Evolutionary conservation across 2,797 vertebrate genomes (phyloP).

Genomic region (Gymnothorax javanicus): DNA sequence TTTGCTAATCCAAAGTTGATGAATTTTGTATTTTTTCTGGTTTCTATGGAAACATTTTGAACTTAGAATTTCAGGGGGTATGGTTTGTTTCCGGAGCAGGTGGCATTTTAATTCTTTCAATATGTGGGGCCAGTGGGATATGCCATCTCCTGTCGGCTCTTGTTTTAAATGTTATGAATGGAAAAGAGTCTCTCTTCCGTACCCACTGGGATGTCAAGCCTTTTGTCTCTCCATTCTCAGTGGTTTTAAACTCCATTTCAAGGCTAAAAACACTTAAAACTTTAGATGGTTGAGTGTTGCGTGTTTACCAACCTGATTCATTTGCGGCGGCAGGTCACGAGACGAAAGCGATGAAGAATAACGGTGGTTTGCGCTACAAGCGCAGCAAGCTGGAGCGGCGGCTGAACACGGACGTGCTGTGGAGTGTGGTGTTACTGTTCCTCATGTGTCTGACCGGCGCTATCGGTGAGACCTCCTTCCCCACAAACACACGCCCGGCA

Average conservation of each 20-base stretch:
- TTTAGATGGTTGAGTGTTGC: too few relatives aligned
- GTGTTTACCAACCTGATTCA: too few relatives aligned
- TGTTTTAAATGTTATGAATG: background rate
- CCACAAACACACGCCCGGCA: background rate
- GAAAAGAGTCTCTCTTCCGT: background rate
- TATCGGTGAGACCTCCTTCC: conserved; percentile 71
- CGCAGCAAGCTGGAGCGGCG: conserved; percentile 86
- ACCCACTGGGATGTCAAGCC: background rate
- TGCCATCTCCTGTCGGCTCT: too few relatives aligned
- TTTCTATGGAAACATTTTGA: too few relatives aligned
- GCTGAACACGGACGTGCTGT: conserved; percentile 86
- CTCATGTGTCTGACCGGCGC: conserved; percentile 85
- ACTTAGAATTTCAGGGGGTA: too few relatives aligned
- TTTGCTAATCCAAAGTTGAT: too few relatives aligned
- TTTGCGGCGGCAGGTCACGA: conserved; percentile 81
- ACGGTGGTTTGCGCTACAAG: conserved; percentile 87
- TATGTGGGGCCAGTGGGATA: too few relatives aligned
- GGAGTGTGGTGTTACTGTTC: conserved; percentile 87
- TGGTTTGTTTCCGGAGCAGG: too few relatives aligned
- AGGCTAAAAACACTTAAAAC: too few relatives aligned
- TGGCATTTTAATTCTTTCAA: too few relatives aligned
- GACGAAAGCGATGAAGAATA: conserved; percentile 97
- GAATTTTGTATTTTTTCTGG: too few relatives aligned
- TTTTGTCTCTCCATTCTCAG: background rate
- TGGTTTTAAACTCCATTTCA: too few relatives aligned